Evolutionary conservation across 2,113 vertebrate species (phyloP), one percentile per base, ranked within the genome.

Genomic region (Sigmodon hispidus): DNA sequence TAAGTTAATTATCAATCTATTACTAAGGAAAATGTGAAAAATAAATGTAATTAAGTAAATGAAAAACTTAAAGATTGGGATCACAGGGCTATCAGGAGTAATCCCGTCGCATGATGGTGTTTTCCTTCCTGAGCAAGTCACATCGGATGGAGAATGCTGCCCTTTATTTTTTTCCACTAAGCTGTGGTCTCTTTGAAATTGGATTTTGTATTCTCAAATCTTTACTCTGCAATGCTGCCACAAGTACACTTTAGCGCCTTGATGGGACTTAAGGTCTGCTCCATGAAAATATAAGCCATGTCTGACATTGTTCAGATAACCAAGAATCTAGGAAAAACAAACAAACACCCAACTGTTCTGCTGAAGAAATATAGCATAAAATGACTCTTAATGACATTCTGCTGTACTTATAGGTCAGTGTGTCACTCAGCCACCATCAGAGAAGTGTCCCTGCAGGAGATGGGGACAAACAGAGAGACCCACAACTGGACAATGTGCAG

Each of bases 151-250:
- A 98, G 98, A 98, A 97, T 98, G 97, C 96, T 98, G 98, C 97
- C 98, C 97, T 98, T 94, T n/a, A n/a, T n/a, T 97, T 98, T 98
- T 99, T 99, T 99, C 98, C 99, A 99, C 98, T 94, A 92, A 98
- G 98, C 97, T 99, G 98, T 98, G 98, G 96, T 98, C 99, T 99
- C 98, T 98, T 97, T 98, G 97, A 98, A 99, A 99, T 98, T 97
- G 98, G 98, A 98, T 98, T 98, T 98, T 97, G 94, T 98, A 98
- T 98, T 98, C 98, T 98, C 98, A 98, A 97, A 96, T 97, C 97
- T 98, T 97, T 95, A 95, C 95, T 98, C 98, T 83, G 91, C 93
- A 98, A 98, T 98, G 98, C 97, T 98, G 99, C 98, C 96, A 98
- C 98, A 99, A 99, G 98, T 98, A 98, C 94, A 98, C 96, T 98